A percentile compares a stretch with the other conserved stretches of the same genome.
phyloP scores from a whole-genome alignment of 2,888 invertebrate genomes.

The Bugulina stolonifera region DNA sequence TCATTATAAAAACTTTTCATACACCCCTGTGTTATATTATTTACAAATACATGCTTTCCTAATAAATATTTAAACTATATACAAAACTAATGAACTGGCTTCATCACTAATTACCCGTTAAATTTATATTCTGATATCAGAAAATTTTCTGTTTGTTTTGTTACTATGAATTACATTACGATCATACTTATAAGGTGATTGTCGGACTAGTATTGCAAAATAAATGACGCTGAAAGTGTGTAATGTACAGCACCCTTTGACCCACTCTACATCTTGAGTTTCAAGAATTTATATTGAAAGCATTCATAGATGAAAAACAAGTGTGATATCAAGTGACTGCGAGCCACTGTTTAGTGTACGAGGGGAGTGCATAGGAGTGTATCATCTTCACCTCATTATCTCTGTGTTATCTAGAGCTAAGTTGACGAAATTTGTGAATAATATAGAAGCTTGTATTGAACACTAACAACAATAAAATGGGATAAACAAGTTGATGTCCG shows the following conservation, averaged over 20 bases:
- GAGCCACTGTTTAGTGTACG: too few relatives aligned
- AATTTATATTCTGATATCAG: slow-evolving; percentile 16
- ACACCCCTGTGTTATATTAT: not conserved
- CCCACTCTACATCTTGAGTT: too few relatives aligned
- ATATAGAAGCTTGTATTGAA: too few relatives aligned
- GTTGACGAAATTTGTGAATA: too few relatives aligned
- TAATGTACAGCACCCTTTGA: not conserved
- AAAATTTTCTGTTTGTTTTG: not conserved
- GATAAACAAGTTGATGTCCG: too few relatives aligned
- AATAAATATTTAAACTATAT: not conserved
- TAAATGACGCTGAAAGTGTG: not conserved
- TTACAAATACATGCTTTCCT: not conserved
- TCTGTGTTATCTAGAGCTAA: too few relatives aligned
- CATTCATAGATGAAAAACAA: too few relatives aligned
- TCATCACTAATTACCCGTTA: slow-evolving; percentile 14
- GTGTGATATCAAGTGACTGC: too few relatives aligned
- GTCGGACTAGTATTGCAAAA: not conserved
- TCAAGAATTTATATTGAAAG: too few relatives aligned
- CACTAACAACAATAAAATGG: too few relatives aligned
- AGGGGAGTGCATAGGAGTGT: too few relatives aligned
- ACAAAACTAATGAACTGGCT: not conserved
- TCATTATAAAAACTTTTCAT: not conserved
- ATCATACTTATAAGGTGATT: not conserved
- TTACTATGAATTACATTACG: not conserved
- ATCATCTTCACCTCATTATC: too few relatives aligned